A percentile compares a stretch with the other conserved stretches of the same genome.
Conservation (phyloP, 2,797 vertebrate species). For the Gobio occitaniae region DNA sequence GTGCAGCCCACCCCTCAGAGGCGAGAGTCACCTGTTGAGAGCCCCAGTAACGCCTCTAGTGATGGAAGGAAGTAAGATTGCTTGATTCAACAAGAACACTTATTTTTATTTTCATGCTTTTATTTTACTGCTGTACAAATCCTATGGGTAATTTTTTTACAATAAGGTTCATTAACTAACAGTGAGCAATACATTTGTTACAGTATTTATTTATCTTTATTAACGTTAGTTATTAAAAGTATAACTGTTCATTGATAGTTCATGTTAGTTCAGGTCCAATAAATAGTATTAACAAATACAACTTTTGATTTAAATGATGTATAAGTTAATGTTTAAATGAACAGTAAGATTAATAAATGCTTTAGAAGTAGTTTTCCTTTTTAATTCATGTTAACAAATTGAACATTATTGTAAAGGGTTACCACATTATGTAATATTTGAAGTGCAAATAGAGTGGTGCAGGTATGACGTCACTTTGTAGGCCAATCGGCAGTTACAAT, state of each 20-base stretch:
- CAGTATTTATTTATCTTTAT: neutral
- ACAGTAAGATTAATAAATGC: too few relatives aligned
- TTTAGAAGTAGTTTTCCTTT: neutral
- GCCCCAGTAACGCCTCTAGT: constrained; percentile 66
- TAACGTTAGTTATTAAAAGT: too few relatives aligned
- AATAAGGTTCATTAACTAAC: neutral
- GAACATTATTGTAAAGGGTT: neutral
- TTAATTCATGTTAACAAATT: neutral
- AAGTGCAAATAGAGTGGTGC: neutral
- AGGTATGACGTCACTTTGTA: too few relatives aligned
- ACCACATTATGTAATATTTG: neutral
- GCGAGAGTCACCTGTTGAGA: constrained; percentile 68
- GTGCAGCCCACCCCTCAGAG: constrained; percentile 79
- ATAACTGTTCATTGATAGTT: too few relatives aligned
- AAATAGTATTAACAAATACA: neutral
- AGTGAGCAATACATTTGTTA: neutral
- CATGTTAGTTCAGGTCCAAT: too few relatives aligned
- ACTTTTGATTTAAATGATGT: neutral
- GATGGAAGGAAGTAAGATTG: constrained; percentile 77
- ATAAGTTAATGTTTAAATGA: neutral
- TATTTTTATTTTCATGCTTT: neutral
- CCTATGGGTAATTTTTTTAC: neutral
- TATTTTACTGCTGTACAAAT: neutral
- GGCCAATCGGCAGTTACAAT: too few relatives aligned
- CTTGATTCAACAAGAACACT: neutral